Conservation (phyloP, 1,140 invertebrate genomes). For the fruit fly (Drosophila melanogaster) region DNA sequence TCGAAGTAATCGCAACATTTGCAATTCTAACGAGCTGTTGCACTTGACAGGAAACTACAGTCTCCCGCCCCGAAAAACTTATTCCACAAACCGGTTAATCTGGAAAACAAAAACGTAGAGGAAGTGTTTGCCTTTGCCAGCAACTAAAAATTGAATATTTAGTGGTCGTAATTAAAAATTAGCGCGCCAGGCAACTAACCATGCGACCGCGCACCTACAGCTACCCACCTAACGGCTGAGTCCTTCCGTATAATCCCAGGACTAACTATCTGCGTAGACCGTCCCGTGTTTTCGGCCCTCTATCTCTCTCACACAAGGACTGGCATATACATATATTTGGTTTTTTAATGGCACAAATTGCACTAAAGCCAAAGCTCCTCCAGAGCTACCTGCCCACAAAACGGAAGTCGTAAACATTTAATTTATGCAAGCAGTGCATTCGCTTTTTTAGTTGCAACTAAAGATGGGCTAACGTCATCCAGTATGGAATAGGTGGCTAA, state of each 20-base stretch:
- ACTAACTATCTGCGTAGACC: slow-evolving; percentile 44
- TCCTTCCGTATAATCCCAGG: slow-evolving; percentile 59
- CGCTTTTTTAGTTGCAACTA: slow-evolving; percentile 68
- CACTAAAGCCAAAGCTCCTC: slow-evolving; percentile 32
- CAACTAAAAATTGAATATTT: slow-evolving; percentile 82
- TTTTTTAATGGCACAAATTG: slow-evolving; percentile 72
- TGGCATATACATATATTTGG: slow-evolving; percentile 63
- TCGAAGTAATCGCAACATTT: slow-evolving; percentile 66
- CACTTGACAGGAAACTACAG: slow-evolving; percentile 67
- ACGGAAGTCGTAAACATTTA: slow-evolving; percentile 79
- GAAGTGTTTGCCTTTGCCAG: slow-evolving; percentile 69
- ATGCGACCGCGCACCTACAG: slow-evolving; percentile 25
- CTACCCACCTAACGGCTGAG: slow-evolving; percentile 7
- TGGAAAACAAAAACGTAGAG: slow-evolving; percentile 60
- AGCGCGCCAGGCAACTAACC: slow-evolving; percentile 62
- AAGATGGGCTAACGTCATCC: slow-evolving; percentile 56
- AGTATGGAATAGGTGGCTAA: slow-evolving; percentile 2
- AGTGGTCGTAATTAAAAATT: slow-evolving; percentile 82
- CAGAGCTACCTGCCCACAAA: slow-evolving; percentile 45
- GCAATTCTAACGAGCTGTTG: slow-evolving; percentile 59
- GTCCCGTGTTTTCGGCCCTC: slow-evolving; percentile 7
- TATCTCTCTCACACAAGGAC: slow-evolving; percentile 12
- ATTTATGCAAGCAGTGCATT: slow-evolving; percentile 81
- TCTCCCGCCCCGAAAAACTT: neutral
- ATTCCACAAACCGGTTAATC: slow-evolving; percentile 49